phyloP scores from a whole-genome alignment of 1,140 invertebrate species.

The Oscheius sp. region DNA sequence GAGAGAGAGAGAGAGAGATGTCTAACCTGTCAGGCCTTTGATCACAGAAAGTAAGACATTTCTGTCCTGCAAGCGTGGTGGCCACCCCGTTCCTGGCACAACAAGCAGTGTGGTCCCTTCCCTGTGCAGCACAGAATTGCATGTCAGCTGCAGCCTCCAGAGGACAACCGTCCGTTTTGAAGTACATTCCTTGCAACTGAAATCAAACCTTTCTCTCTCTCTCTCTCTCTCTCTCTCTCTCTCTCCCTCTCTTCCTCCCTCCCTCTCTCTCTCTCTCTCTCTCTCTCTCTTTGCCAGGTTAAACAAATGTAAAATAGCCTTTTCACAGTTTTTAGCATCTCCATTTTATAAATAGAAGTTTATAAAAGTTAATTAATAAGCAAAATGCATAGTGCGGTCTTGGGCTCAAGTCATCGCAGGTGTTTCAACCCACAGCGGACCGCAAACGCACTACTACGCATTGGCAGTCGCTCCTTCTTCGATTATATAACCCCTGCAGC shows the following conservation, averaged over 20 bases:
- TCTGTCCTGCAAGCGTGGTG: constrained; percentile 40
- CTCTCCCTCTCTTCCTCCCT: not conserved
- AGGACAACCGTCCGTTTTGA: constrained; percentile 35
- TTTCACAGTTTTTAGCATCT: too few relatives aligned
- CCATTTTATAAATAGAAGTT: too few relatives aligned
- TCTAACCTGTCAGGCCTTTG: constrained; percentile 38
- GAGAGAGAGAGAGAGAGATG: not conserved
- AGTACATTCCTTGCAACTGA: constrained; percentile 37
- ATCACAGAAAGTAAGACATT: constrained; percentile 45
- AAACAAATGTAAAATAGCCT: too few relatives aligned
- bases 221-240: not conserved
- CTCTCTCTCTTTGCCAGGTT: too few relatives aligned
- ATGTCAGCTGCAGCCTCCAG: constrained; percentile 37
- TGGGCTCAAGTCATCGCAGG: too few relatives aligned
- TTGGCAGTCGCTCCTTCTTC: too few relatives aligned
- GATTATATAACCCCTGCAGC: too few relatives aligned
- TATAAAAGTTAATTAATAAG: too few relatives aligned
- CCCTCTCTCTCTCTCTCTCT: not conserved
- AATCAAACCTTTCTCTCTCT: not conserved
- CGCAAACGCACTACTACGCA: too few relatives aligned
- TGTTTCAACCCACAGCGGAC: too few relatives aligned
- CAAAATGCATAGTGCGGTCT: too few relatives aligned
- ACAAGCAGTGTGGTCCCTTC: constrained; percentile 31
- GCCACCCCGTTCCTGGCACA: constrained; percentile 39
- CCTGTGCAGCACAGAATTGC: constrained; percentile 39